Evolutionary conservation across 2,113 vertebrate genomes (phyloP).

Genomic region (Climacteris rufus): DNA sequence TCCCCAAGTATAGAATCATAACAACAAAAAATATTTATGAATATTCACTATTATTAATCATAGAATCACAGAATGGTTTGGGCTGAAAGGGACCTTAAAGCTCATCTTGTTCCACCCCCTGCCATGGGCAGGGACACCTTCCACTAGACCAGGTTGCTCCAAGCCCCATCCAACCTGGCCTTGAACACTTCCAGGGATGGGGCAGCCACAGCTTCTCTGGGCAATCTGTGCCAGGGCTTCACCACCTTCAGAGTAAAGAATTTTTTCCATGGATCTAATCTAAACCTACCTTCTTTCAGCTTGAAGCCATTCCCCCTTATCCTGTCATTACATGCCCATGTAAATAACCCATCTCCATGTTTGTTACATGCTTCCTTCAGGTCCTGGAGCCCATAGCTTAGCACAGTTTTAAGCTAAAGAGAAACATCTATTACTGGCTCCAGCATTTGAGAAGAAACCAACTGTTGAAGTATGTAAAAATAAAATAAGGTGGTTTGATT

Average conservation of each 20-base stretch:
- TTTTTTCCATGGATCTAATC: background rate
- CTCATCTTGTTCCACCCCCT: fast-evolving
- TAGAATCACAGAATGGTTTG: background rate
- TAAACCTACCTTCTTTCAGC: background rate
- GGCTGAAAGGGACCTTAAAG: background rate
- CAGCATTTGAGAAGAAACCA: background rate
- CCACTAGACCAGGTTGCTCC: background rate
- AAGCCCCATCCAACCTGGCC: fast-evolving
- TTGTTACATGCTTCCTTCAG: background rate
- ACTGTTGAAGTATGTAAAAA: background rate
- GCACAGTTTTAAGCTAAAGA: background rate
- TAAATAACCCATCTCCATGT: background rate
- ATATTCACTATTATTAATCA: background rate
- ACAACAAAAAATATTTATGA: background rate
- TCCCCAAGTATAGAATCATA: background rate
- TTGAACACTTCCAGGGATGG: background rate
- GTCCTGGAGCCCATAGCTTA: background rate
- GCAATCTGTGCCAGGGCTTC: no score
- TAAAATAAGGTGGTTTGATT: background rate
- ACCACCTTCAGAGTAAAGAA: background rate
- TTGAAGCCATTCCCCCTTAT: background rate
- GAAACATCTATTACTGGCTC: background rate
- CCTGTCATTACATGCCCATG: background rate
- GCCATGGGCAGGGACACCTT: background rate
- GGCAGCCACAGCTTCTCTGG: background rate